phyloP scores from a whole-genome alignment of 2,797 vertebrate species.

The Coilia nasus region DNA sequence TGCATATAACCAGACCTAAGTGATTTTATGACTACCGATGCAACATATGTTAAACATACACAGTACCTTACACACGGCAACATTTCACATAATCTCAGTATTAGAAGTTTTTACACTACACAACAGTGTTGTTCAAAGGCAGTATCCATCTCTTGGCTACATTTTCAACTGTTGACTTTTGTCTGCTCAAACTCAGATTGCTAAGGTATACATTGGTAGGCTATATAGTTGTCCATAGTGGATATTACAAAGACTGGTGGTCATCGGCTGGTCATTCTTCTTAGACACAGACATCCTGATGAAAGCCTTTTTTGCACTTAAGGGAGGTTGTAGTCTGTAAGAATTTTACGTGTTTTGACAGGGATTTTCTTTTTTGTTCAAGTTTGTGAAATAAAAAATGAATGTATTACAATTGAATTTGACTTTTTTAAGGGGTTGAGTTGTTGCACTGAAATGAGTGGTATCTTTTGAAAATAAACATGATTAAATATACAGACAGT shows the following conservation, averaged over 20 bases:
- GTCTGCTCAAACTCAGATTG: background rate
- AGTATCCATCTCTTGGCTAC: background rate
- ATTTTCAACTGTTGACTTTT: background rate
- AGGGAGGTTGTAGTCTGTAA: background rate
- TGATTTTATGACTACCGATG: background rate
- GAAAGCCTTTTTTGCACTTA: background rate
- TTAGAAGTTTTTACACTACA: background rate
- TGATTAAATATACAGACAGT: background rate
- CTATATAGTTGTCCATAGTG: background rate
- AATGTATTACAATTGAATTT: background rate
- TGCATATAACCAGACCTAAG: background rate
- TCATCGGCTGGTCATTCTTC: background rate
- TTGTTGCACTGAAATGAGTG: background rate
- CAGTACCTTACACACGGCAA: background rate
- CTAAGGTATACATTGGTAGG: background rate
- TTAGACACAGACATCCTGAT: background rate
- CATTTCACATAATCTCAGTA: background rate
- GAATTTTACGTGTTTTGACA: background rate
- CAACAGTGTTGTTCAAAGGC: background rate
- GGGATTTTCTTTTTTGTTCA: background rate
- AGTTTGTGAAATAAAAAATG: background rate
- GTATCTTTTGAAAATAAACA: constrained; percentile 5
- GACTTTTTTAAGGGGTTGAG: background rate
- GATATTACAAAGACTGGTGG: background rate
- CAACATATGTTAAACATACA: background rate